A percentile compares a stretch with the other conserved stretches of the same genome.
phyloP scores from a whole-genome alignment of 2,113 vertebrate genomes.

The Rhizomys pruinosus region DNA sequence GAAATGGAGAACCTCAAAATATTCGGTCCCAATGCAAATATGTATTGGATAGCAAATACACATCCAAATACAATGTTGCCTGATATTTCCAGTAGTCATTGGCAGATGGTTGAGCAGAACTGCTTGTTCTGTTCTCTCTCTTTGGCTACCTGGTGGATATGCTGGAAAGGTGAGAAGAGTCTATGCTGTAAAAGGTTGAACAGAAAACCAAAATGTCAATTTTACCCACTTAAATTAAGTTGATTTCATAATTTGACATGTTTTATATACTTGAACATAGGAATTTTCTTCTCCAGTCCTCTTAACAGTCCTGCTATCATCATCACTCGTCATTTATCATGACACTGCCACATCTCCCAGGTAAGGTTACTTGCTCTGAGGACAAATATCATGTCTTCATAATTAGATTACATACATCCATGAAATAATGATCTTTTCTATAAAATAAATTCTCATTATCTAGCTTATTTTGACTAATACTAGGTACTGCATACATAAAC shows the following conservation, averaged over 20 bases:
- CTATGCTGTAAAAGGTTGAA: not conserved
- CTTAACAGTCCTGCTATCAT: constrained; percentile 13
- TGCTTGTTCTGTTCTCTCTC: constrained; percentile 31
- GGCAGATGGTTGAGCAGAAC: constrained; percentile 37
- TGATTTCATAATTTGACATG: constrained; percentile 62
- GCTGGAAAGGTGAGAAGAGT: not conserved
- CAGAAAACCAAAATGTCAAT: constrained; percentile 39
- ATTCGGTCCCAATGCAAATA: constrained; percentile 48
- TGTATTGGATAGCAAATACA: not conserved
- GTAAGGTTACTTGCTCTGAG: constrained; percentile 50
- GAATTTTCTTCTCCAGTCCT: constrained; percentile 42
- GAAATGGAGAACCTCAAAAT: constrained; percentile 55
- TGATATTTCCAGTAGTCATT: not conserved
- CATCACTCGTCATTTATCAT: constrained; percentile 36
- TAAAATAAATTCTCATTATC: not conserved
- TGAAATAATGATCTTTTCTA: not conserved
- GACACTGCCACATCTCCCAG: constrained; percentile 28
- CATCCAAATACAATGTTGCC: not conserved
- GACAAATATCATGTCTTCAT: constrained; percentile 46
- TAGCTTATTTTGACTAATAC: not conserved
- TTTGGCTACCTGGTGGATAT: constrained; percentile 43
- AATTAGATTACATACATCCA: constrained; percentile 49
- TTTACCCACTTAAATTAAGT: constrained; percentile 60
- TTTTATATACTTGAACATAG: constrained; percentile 48
- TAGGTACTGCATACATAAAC: not conserved